Base-by-base conservation (phyloP, 2,888 invertebrate species). In the Pterostichus madidus region DNA sequence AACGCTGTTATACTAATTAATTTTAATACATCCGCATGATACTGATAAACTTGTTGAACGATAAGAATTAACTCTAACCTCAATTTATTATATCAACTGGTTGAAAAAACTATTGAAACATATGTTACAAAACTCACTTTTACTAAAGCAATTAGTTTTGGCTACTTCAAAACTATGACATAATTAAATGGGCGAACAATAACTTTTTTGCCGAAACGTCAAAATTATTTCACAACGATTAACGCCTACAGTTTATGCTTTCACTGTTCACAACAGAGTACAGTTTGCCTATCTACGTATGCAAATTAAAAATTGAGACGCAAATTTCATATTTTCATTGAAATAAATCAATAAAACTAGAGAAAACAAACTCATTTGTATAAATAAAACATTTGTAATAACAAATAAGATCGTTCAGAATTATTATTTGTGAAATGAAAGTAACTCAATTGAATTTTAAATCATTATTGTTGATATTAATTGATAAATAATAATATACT, bases 11-110 rank as follows among this genome's bases (percentile, higher is more conserved):
- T 15, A 39, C 31, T 73, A 68, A 75, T 82, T 76, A 76, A 76
- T 77, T 77, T 53, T 59, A 61, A 64, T 71, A 68, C 77, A 77
- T 83, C 83, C 83, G 83, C 77, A 77, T 39, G 39, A 75, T 77
- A 31, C 68, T 83, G 83, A 83, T 83, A 83, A 82, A 53, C 44
- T 79, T 79, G 64, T 49, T 64, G 13, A 49, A 39, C 13, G 83
- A 83, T 83, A 83, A 83, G 77, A 52, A 61, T 15, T 32, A 75
- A 52, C 44, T 76, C 46, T 64, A 83, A 83, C 83, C 59, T 35
- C 64, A 79, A 35, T 59, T 39, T 39, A 5, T 49, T 52, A 52
- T 31, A 71, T 17, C 44, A 44, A 71, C 64, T 64, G 39, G 64
- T 64, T 71, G 44, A 17, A 17, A 44, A 39, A 71, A 53, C 11